Evolutionary conservation across 2,797 vertebrate genomes (phyloP).

Genomic region (Sebastolobus alascanus): DNA sequence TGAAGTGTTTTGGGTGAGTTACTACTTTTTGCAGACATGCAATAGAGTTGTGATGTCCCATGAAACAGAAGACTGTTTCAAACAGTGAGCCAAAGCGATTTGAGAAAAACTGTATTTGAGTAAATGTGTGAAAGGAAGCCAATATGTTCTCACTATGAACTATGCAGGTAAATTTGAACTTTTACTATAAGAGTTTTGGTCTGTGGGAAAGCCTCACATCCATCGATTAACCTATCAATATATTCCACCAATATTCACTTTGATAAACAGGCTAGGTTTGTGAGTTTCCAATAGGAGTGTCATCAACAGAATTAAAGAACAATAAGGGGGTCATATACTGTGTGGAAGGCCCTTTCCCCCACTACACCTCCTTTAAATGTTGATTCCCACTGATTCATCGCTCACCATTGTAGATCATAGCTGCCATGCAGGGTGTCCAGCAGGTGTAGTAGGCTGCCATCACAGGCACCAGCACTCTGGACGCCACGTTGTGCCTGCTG

Average conservation of each 20-base stretch:
- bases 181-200: slow-evolving; percentile 67
- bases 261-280: background rate
- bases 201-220: background rate
- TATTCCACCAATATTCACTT: background rate
- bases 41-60: too few relatives aligned
- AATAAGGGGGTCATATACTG: background rate
- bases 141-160: background rate
- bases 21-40: too few relatives aligned
- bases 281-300: background rate
- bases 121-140: background rate
- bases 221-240: background rate
- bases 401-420: slow-evolving; percentile 90
- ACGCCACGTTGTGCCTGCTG: slow-evolving; percentile 77
- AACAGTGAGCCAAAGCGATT: too few relatives aligned
- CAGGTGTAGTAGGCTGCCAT: slow-evolving; percentile 89
- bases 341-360: background rate
- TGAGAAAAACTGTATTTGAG: too few relatives aligned
- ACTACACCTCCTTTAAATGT: background rate
- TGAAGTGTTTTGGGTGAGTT: too few relatives aligned
- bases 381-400: background rate
- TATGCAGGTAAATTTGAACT: background rate
- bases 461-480: slow-evolving; percentile 87
- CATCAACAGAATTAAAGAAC: background rate
- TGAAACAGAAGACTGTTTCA: too few relatives aligned
- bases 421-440: slow-evolving; percentile 89